Base-by-base conservation (phyloP, 2,888 invertebrate genomes). In the Dimorphilus gyrociliatus region DNA sequence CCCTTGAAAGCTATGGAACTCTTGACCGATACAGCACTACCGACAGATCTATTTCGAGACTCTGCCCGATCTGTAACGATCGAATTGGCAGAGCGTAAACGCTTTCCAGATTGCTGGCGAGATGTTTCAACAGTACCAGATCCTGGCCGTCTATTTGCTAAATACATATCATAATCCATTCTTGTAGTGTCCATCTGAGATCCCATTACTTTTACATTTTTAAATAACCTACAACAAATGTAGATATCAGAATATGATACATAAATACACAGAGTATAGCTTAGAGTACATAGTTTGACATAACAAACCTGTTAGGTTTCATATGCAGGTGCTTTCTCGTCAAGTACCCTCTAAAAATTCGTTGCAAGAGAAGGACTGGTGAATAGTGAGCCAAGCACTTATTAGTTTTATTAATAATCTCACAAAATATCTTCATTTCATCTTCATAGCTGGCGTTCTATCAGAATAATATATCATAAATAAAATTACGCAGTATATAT, bases 321-420 rank as follows among this genome's bases (percentile, higher is more conserved):
- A 32, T 7, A n/a, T 28, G 25, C 25, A 33, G 30, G 4, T 18
- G 30, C 26, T 34, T 33, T 12, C 58, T 42, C 2, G 44, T 33
- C 1, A 60, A 40, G 33, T 46, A 50, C 2, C 58, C 56, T 14
- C 59, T 37, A 4, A 51, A 36, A 33, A 37, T 47, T 37, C 48
- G 44, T 41, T 60, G 61, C 18, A 60, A 48, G 24, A 61, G 55
- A 13, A 58, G 40, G 1, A 59, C 58, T 1, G 58, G 59, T 10
- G 54, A 59, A 30, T 48, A 42, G 27, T 53, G 55, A 15, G 58
- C 47, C 32, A 50, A 37, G 15, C 60, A 47, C 4, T 36, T 14
- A 33, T 55, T 57, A 12, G 60, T 50, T 17, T 37, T 37, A 8
- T 41, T 35, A 30, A 48, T 39, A n/a, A 47, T 35, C 3, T 39